A percentile compares a stretch with the other conserved stretches of the same genome.
Conservation (phyloP, 2,113 vertebrate species). For the Pyxicephalus adspersus region DNA sequence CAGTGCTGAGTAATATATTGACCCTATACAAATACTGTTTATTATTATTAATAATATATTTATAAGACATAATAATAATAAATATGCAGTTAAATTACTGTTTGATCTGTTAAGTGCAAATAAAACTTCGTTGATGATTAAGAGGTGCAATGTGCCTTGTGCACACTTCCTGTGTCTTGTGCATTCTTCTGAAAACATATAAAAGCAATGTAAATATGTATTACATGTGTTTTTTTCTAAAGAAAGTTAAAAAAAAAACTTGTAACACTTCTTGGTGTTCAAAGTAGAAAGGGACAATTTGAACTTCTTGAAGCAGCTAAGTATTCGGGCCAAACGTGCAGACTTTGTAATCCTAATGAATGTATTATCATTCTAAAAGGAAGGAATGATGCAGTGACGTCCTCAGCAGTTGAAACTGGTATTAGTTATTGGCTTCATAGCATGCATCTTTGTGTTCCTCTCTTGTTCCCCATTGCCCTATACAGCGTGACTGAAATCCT, state of each 20-base stretch:
- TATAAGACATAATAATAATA: too few relatives aligned
- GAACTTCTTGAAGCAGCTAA: not conserved
- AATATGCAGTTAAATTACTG: too few relatives aligned
- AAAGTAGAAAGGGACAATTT: not conserved
- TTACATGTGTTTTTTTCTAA: not conserved
- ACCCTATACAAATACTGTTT: too few relatives aligned
- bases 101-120: too few relatives aligned
- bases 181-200: too few relatives aligned
- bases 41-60: too few relatives aligned
- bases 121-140: too few relatives aligned
- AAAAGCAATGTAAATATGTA: too few relatives aligned
- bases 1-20: too few relatives aligned
- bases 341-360: not conserved
- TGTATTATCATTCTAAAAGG: not conserved
- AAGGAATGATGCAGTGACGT: not conserved
- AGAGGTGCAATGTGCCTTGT: too few relatives aligned
- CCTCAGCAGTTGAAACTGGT: not conserved
- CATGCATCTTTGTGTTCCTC: slow-evolving; percentile 5
- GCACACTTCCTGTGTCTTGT: too few relatives aligned
- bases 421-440: slow-evolving; percentile 19
- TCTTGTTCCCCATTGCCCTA: slow-evolving; percentile 42
- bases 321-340: not conserved
- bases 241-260: not conserved
- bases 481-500: slow-evolving; percentile 48
- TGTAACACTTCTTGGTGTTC: not conserved